These are phyloP conservation scores for Gymnothorax reevesii DNA, from an alignment of 2,797 vertebrate genomes.

Conservation along the genomic window DNA sequence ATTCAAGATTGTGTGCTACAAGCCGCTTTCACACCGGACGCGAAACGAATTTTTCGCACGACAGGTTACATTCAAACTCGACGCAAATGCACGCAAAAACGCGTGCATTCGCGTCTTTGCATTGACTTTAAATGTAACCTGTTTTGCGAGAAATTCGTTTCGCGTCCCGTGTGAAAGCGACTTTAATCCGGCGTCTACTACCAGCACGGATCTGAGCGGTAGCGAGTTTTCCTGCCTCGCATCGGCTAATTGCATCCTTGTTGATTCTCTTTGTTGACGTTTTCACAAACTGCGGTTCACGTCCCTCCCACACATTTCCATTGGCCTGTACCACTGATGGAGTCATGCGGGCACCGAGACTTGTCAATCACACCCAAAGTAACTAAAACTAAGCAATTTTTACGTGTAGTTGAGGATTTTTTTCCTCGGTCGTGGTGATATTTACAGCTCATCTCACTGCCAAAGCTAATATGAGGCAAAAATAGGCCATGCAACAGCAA, in stretches of 20 bases:
- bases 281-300: slow-evolving; percentile 25
- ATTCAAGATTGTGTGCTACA: too few relatives aligned
- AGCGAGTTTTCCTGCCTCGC: background rate
- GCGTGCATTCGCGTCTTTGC: too few relatives aligned
- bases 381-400: slow-evolving; percentile 45
- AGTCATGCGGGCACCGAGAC: slow-evolving; percentile 61
- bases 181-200: background rate
- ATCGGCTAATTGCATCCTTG: background rate
- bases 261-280: slow-evolving; percentile 11
- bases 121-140: too few relatives aligned
- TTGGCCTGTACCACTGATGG: slow-evolving; percentile 50
- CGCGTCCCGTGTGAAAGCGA: too few relatives aligned
- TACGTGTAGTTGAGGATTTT: background rate
- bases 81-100: too few relatives aligned
- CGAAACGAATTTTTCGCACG: too few relatives aligned
- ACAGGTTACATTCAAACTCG: too few relatives aligned
- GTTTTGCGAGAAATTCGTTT: too few relatives aligned
- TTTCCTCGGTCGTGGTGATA: background rate
- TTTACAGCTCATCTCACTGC: background rate
- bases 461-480: slow-evolving; percentile 10
- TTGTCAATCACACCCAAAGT: slow-evolving; percentile 68
- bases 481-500: slow-evolving; percentile 23
- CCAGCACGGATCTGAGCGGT: background rate
- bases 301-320: slow-evolving; percentile 53
- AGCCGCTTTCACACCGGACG: too few relatives aligned